These are phyloP conservation scores for Tillus elongatus DNA, from an alignment of 2,888 invertebrate genomes.

Conservation along the genomic window DNA sequence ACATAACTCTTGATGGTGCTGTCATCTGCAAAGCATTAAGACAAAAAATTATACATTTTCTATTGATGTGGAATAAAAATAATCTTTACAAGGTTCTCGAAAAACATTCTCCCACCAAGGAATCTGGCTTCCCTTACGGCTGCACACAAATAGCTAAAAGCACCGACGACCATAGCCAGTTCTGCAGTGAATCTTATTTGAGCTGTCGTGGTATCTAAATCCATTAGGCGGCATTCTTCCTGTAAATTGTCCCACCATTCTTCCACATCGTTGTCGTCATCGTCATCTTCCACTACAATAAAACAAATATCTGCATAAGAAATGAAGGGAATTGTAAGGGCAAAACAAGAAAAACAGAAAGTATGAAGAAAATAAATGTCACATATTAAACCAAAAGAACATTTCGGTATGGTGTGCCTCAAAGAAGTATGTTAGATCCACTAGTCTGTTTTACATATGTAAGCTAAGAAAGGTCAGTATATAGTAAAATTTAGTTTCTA, in stretches of 20 bases:
- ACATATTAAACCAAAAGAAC: too few relatives aligned
- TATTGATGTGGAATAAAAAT: constrained; percentile 8
- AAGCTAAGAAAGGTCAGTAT: too few relatives aligned
- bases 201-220: constrained; percentile 50
- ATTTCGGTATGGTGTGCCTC: too few relatives aligned
- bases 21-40: constrained; percentile 62
- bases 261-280: constrained; percentile 48
- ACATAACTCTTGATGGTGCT: constrained; percentile 86
- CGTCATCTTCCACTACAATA: constrained; percentile 13
- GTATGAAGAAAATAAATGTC: too few relatives aligned
- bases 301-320: constrained; percentile 1
- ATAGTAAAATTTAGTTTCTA: too few relatives aligned
- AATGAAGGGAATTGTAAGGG: too few relatives aligned
- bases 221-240: constrained; percentile 63
- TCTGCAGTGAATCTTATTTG: constrained; percentile 70
- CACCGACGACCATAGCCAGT: constrained; percentile 68
- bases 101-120: constrained; percentile 86
- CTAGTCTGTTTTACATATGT: too few relatives aligned
- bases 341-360: too few relatives aligned
- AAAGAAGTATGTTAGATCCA: too few relatives aligned
- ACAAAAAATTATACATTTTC: constrained; percentile 12
- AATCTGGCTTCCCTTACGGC: constrained; percentile 84
- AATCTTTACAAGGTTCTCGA: constrained; percentile 80
- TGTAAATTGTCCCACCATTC: constrained; percentile 65
- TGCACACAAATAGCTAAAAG: constrained; percentile 73